Evolutionary conservation across 2,797 vertebrate species (phyloP).

Genomic region (Danio jaintianensis): DNA sequence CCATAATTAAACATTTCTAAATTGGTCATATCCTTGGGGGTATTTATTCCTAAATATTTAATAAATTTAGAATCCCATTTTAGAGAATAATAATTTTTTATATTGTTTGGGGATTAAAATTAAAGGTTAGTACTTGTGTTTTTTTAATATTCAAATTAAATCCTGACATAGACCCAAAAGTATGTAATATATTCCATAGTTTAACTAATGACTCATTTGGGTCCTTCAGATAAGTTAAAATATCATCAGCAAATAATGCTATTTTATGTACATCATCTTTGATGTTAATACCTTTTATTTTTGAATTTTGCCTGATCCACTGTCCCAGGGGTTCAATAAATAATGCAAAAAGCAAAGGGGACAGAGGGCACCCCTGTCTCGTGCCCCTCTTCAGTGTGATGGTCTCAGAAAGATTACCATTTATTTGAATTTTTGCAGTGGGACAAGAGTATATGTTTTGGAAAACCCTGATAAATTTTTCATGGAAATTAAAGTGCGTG

Average conservation of each 20-base stretch:
- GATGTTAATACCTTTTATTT: not conserved
- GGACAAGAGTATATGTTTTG: not conserved
- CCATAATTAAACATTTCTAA: constrained; percentile 1
- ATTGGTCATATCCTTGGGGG: not conserved
- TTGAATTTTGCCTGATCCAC: not conserved
- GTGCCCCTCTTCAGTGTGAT: not conserved
- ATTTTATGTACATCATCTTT: not conserved
- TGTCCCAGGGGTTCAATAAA: constrained; percentile 3
- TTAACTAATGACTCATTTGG: not conserved
- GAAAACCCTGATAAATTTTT: not conserved
- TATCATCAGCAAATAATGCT: not conserved
- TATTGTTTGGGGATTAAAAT: not conserved
- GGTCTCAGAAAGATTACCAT: not conserved
- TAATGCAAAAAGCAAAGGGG: not conserved
- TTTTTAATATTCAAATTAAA: not conserved
- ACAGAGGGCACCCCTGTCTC: not conserved
- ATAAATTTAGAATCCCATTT: no score
- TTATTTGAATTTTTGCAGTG: not conserved
- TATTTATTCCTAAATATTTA: not conserved
- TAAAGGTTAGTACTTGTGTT: constrained; percentile 1
- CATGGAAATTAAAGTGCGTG: not conserved
- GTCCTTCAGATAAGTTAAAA: not conserved
- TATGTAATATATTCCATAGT: not conserved
- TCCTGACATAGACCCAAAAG: not conserved
- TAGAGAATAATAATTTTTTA: not conserved